phyloP scores from a whole-genome alignment of 2,113 vertebrate species.

The Nyctibius bracteatus region DNA sequence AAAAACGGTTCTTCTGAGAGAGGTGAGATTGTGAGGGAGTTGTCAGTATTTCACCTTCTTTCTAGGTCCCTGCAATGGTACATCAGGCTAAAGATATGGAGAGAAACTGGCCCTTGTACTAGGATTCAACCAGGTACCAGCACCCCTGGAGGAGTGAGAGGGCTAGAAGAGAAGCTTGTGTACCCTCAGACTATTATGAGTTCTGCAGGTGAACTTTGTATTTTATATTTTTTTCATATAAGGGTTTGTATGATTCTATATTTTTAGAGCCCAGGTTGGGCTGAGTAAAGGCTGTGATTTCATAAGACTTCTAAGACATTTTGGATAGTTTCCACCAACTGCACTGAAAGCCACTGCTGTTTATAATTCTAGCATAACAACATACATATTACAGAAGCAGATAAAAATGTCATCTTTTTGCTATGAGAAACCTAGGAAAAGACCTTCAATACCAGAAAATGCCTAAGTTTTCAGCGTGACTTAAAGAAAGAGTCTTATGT shows the following conservation, averaged over 20 bases:
- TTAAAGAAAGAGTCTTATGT: background rate
- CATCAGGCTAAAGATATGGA: background rate
- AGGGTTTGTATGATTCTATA: background rate
- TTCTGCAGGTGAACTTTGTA: background rate
- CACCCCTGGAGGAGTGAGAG: background rate
- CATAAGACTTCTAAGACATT: background rate
- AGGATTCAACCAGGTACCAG: background rate
- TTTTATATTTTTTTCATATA: background rate
- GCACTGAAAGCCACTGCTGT: background rate
- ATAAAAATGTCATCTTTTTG: background rate
- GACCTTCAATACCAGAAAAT: background rate
- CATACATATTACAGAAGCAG: background rate
- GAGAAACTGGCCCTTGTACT: background rate
- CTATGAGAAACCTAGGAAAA: background rate
- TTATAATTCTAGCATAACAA: background rate
- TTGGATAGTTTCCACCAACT: background rate
- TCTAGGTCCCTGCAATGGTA: rapidly evolving
- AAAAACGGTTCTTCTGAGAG: background rate
- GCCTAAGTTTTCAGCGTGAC: background rate
- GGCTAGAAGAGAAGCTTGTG: background rate
- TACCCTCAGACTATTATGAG: background rate
- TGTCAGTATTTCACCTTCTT: background rate
- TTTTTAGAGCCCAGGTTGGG: background rate
- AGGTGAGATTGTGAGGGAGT: background rate
- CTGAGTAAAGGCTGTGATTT: background rate